These are phyloP conservation scores for Rhabdomys pumilio DNA, from an alignment of 2,797 vertebrate species.

Conservation along the genomic window DNA sequence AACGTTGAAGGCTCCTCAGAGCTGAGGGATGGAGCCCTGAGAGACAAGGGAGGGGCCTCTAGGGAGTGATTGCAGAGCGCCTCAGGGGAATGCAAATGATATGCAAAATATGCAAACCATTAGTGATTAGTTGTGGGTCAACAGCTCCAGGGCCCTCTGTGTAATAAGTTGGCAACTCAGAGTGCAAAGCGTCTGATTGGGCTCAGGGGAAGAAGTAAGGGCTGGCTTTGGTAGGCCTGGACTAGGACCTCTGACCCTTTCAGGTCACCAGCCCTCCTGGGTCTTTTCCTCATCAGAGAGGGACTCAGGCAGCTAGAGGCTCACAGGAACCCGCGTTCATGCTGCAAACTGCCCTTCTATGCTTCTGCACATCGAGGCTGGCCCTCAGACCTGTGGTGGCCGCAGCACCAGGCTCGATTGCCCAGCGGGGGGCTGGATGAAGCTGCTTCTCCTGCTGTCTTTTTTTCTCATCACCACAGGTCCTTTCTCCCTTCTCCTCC, in stretches of 20 bases:
- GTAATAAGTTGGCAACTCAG: conserved; percentile 68
- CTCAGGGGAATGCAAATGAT: conserved; percentile 74
- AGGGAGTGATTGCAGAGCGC: conserved; percentile 18
- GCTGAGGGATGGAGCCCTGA: neutral
- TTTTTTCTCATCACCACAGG: neutral
- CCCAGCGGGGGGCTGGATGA: neutral
- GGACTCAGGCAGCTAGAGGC: neutral
- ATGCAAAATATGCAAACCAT: conserved; percentile 79
- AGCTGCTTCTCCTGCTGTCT: neutral
- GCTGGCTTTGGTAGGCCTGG: neutral
- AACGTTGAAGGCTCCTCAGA: neutral
- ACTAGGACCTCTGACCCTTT: conserved; percentile 28
- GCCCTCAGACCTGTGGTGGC: neutral
- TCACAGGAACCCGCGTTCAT: conserved; percentile 1
- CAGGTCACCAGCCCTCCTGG: neutral
- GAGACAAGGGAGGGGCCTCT: conserved; percentile 4
- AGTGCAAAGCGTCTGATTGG: conserved; percentile 60
- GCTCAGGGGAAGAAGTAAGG: neutral
- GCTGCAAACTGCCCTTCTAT: neutral
- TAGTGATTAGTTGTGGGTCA: conserved; percentile 79
- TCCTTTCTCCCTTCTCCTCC: neutral
- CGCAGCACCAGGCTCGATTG: neutral
- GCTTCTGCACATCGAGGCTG: neutral
- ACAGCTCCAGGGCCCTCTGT: conserved; percentile 58
- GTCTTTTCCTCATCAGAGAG: neutral